Conservation (phyloP, 2,797 vertebrate species). For the Myoxocephalus aenaeus region DNA sequence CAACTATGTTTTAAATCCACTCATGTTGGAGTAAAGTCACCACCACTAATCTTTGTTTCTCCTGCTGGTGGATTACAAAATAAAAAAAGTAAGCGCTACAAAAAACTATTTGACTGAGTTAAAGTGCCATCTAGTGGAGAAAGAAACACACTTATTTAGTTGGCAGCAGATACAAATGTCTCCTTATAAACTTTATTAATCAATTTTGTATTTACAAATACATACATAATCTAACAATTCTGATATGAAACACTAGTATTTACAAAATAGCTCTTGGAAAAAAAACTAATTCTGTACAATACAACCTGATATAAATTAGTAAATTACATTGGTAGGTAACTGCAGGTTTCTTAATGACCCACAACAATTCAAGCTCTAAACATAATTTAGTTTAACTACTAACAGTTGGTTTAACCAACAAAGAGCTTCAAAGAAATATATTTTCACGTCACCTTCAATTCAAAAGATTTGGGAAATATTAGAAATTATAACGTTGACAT, state of each 20-base stretch:
- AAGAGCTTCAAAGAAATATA: conserved; percentile 15
- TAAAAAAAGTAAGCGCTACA: neutral
- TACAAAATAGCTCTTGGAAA: conserved; percentile 80
- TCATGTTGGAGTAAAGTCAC: conserved; percentile 10
- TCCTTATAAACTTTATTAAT: conserved; percentile 87
- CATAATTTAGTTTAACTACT: conserved; percentile 54
- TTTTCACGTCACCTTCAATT: conserved; percentile 31
- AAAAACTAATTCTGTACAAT: conserved; percentile 75
- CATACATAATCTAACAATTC: conserved; percentile 83
- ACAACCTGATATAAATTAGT: conserved; percentile 83
- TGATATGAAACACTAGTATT: conserved; percentile 85
- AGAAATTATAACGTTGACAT: conserved; percentile 45
- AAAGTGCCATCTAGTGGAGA: conserved; percentile 33
- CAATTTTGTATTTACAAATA: conserved; percentile 87
- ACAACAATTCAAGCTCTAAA: conserved; percentile 61
- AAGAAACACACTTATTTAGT: conserved; percentile 10
- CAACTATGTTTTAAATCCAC: conserved; percentile 12
- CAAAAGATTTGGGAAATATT: conserved; percentile 34
- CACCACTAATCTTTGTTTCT: conserved; percentile 22
- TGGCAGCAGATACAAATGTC: conserved; percentile 62
- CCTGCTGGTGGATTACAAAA: neutral
- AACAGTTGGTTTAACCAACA: conserved; percentile 54
- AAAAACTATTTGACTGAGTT: neutral
- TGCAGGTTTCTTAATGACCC: conserved; percentile 67
- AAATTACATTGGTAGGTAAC: conserved; percentile 76